Evolutionary conservation across 1,140 invertebrate species (phyloP).

Genomic region (Apis dorsata): DNA sequence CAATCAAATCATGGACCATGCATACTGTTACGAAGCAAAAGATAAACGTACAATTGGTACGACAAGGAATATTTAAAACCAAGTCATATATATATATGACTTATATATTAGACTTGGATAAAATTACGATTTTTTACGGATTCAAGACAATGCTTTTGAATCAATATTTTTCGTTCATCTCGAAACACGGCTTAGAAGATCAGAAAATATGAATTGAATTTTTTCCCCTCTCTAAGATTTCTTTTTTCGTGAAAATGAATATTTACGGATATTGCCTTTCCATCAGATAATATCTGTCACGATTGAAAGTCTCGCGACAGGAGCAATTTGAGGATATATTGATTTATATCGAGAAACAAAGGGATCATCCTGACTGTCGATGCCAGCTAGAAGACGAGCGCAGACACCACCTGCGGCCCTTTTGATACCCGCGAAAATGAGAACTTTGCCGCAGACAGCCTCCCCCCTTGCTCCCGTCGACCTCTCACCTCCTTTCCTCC

Average conservation of each 20-base stretch:
- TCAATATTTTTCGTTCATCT: too few relatives aligned
- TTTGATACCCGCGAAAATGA: slow-evolving; percentile 51
- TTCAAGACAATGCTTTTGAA: too few relatives aligned
- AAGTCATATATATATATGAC: too few relatives aligned
- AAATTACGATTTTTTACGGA: too few relatives aligned
- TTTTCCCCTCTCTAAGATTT: too few relatives aligned
- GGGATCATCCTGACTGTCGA: slow-evolving; percentile 41
- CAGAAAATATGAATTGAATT: too few relatives aligned
- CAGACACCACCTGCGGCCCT: slow-evolving; percentile 41
- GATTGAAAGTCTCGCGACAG: slow-evolving; percentile 4
- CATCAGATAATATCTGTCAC: not conserved
- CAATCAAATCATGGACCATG: slow-evolving; percentile 53
- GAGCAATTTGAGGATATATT: slow-evolving; percentile 55
- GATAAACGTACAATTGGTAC: not conserved
- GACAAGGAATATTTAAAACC: not conserved
- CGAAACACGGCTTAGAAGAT: too few relatives aligned
- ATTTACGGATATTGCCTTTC: too few relatives aligned
- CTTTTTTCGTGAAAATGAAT: too few relatives aligned
- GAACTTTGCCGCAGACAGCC: slow-evolving; percentile 47
- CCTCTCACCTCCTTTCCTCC: not conserved
- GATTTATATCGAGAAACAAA: slow-evolving; percentile 55
- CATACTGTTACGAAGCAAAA: not conserved
- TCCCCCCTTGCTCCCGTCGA: not conserved
- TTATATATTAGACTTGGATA: too few relatives aligned
- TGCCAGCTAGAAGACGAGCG: slow-evolving; percentile 20